Evolutionary conservation across 1,140 invertebrate species (phyloP).

Genomic region (Drosophila sulfurigaster): DNA sequence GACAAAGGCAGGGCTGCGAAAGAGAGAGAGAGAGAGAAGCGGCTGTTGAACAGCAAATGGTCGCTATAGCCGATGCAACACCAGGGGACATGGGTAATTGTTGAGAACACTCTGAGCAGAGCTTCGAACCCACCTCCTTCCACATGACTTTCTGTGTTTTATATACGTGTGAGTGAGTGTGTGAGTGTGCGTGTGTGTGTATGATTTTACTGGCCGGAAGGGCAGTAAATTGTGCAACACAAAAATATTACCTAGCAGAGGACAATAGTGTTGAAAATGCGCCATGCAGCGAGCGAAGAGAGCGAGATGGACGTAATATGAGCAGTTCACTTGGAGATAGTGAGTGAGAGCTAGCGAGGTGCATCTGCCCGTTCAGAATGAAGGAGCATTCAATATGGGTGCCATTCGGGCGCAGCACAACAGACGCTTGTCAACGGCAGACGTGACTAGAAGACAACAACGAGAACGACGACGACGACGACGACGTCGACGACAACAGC

Average conservation of each 20-base stretch:
- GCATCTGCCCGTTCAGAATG: conserved; percentile 11
- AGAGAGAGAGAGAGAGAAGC: neutral
- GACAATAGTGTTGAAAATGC: conserved; percentile 77
- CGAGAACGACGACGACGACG: conserved; percentile 45
- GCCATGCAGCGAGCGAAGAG: conserved; percentile 65
- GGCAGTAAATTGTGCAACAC: conserved; percentile 79
- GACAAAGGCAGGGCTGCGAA: conserved; percentile 3
- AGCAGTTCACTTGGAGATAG: neutral
- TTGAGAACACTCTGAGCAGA: conserved; percentile 68
- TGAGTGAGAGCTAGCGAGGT: neutral
- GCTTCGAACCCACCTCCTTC: conserved; percentile 32
- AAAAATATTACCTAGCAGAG: conserved; percentile 74
- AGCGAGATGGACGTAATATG: conserved; percentile 22
- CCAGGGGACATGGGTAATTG: conserved; percentile 74
- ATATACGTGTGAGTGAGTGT: neutral
- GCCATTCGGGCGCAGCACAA: conserved; percentile 52
- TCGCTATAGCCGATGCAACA: conserved; percentile 28
- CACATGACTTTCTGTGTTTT: neutral
- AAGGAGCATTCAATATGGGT: conserved; percentile 72
- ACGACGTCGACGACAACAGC: conserved; percentile 18
- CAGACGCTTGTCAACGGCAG: conserved; percentile 75
- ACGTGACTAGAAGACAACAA: conserved; percentile 73
- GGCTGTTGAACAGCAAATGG: conserved; percentile 18
- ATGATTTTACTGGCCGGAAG: conserved; percentile 65
- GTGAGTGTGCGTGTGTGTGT: neutral